Percentiles rank a stretch among this genome's conserved stretches.
These are phyloP conservation scores for Enteromius paludinosus DNA, from an alignment of 2,797 vertebrate species.

Conservation along the genomic window DNA sequence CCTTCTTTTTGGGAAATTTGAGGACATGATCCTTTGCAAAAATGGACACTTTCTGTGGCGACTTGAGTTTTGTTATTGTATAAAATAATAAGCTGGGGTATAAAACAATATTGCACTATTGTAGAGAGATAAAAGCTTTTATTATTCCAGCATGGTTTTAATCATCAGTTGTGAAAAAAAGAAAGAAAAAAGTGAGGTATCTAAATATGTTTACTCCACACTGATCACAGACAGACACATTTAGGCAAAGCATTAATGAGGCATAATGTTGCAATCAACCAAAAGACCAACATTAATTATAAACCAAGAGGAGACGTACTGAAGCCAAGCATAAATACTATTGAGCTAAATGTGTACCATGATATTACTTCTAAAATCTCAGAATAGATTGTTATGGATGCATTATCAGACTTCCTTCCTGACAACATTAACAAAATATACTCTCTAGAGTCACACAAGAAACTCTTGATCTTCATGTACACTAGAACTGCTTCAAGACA, in stretches of 20 bases:
- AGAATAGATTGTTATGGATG: background rate
- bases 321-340: background rate
- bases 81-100: background rate
- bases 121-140: background rate
- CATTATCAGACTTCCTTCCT: background rate
- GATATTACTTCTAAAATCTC: background rate
- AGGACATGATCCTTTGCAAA: background rate
- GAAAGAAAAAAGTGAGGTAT: background rate
- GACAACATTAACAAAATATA: background rate
- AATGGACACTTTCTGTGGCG: background rate
- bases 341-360: background rate
- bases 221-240: background rate
- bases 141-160: background rate
- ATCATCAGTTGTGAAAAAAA: background rate
- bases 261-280: background rate
- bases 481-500: background rate
- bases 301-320: background rate
- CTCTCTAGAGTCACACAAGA: background rate
- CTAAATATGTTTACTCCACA: background rate
- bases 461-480: background rate
- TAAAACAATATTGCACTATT: background rate
- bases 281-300: background rate
- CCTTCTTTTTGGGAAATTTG: too few relatives aligned
- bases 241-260: background rate
- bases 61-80: background rate